phyloP scores from a whole-genome alignment of 1,140 invertebrate species.

The Megalopta genalis region DNA sequence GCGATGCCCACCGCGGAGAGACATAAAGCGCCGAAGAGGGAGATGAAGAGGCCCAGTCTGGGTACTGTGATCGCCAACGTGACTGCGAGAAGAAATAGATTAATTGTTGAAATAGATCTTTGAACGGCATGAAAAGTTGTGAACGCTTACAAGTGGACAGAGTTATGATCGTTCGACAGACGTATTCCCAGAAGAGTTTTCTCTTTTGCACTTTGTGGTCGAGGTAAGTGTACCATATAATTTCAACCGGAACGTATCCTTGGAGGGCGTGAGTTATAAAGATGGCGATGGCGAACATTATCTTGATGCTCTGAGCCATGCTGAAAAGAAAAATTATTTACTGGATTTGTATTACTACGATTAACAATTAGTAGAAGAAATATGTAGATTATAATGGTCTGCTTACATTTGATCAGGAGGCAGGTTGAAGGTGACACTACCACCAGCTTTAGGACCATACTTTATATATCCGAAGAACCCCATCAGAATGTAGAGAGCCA shows the following conservation, averaged over 20 bases:
- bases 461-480: slow-evolving; percentile 92
- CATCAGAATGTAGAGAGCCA: slow-evolving; percentile 86
- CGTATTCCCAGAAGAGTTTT: slow-evolving; percentile 83
- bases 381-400: too few relatives aligned
- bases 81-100: slow-evolving; percentile 81
- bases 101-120: too few relatives aligned
- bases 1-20: slow-evolving; percentile 90
- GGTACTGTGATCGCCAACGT: slow-evolving; percentile 87
- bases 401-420: slow-evolving; percentile 77
- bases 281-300: slow-evolving; percentile 92
- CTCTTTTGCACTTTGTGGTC: slow-evolving; percentile 80
- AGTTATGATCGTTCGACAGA: slow-evolving; percentile 84
- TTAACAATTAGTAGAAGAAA: too few relatives aligned
- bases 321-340: slow-evolving; percentile 79
- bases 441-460: slow-evolving; percentile 84
- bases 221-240: slow-evolving; percentile 90
- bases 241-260: slow-evolving; percentile 95
- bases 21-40: slow-evolving; percentile 90
- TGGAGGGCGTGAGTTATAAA: slow-evolving; percentile 96
- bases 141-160: slow-evolving; percentile 87
- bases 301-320: slow-evolving; percentile 88
- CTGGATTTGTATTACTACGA: not conserved
- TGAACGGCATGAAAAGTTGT: not conserved
- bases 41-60: slow-evolving; percentile 90
- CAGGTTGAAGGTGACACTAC: slow-evolving; percentile 88